A percentile compares a stretch with the other conserved stretches of the same genome.
These are phyloP conservation scores for Probaryconus sp. DNA, from an alignment of 1,140 invertebrate species.

Conservation along the genomic window DNA sequence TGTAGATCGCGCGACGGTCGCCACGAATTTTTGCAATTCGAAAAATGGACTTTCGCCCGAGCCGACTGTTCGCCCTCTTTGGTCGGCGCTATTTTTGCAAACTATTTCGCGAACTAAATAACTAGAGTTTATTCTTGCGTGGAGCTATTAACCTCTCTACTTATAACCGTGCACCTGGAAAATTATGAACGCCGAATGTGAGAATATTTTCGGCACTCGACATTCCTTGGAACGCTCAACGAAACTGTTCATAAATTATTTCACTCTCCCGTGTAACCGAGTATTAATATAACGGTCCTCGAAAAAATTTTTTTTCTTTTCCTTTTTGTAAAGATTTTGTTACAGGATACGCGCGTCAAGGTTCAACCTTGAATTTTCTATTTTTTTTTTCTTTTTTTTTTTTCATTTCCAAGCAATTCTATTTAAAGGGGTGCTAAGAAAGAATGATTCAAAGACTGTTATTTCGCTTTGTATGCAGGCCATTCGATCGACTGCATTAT, in stretches of 20 bases:
- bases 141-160: slow-evolving; percentile 68
- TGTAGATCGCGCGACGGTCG: too few relatives aligned
- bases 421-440: slow-evolving; percentile 4
- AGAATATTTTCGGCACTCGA: not conserved
- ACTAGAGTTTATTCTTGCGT: slow-evolving; percentile 66
- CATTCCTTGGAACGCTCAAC: too few relatives aligned
- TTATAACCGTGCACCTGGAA: slow-evolving; percentile 29
- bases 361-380: too few relatives aligned
- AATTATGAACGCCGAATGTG: slow-evolving; percentile 9
- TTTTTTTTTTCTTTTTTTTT: too few relatives aligned
- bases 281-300: too few relatives aligned
- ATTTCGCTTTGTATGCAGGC: slow-evolving; percentile 1
- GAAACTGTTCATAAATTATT: too few relatives aligned
- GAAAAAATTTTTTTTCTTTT: too few relatives aligned
- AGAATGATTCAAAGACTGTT: too few relatives aligned
- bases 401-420: too few relatives aligned
- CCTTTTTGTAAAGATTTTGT: too few relatives aligned
- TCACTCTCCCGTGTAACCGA: too few relatives aligned
- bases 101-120: slow-evolving; percentile 69
- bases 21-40: slow-evolving; percentile 28
- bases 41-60: slow-evolving; percentile 22
- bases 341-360: too few relatives aligned
- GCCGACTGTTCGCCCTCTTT: slow-evolving; percentile 15
- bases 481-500: slow-evolving; percentile 16
- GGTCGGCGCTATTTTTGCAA: slow-evolving; percentile 65